These are phyloP conservation scores for Phoronis australis DNA, from an alignment of 2,888 invertebrate genomes.

Conservation along the genomic window DNA sequence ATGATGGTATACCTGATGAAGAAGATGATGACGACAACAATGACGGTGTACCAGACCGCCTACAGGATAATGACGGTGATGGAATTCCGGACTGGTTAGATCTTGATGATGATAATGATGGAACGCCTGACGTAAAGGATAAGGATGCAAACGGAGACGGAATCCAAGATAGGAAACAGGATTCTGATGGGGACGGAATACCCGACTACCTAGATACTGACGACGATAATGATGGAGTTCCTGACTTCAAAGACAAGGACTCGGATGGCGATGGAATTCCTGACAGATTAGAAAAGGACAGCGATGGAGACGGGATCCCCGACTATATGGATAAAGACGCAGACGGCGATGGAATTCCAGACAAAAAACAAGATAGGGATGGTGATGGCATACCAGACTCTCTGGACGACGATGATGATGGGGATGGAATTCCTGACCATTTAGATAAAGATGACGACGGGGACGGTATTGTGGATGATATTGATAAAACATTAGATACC, in stretches of 20 bases:
- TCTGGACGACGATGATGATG: slow-evolving; percentile 23
- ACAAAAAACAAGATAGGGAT: slow-evolving; percentile 24
- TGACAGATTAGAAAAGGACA: slow-evolving; percentile 24
- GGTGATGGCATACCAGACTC: slow-evolving; percentile 36
- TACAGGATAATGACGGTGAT: slow-evolving; percentile 33
- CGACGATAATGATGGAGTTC: slow-evolving; percentile 30
- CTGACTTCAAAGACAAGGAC: slow-evolving; percentile 27
- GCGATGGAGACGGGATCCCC: slow-evolving; percentile 29
- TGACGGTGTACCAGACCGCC: slow-evolving; percentile 32
- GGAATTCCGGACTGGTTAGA: slow-evolving; percentile 36
- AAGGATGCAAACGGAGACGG: slow-evolving; percentile 34
- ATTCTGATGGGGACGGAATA: slow-evolving; percentile 33
- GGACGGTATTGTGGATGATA: slow-evolving; percentile 28
- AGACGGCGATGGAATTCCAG: slow-evolving; percentile 12
- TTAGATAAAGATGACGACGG: slow-evolving; percentile 22
- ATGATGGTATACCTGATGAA: slow-evolving; percentile 28
- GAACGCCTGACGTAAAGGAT: slow-evolving; percentile 24
- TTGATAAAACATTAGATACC: neutral
- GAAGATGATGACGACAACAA: slow-evolving; percentile 30
- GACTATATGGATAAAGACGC: slow-evolving; percentile 23
- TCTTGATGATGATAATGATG: slow-evolving; percentile 29
- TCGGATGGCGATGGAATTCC: slow-evolving; percentile 37
- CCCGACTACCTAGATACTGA: slow-evolving; percentile 29
- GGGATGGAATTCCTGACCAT: slow-evolving; percentile 31
- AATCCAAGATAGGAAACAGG: slow-evolving; percentile 33